Conservation (phyloP, 2,113 vertebrate species). For the Cynocephalus volans region DNA sequence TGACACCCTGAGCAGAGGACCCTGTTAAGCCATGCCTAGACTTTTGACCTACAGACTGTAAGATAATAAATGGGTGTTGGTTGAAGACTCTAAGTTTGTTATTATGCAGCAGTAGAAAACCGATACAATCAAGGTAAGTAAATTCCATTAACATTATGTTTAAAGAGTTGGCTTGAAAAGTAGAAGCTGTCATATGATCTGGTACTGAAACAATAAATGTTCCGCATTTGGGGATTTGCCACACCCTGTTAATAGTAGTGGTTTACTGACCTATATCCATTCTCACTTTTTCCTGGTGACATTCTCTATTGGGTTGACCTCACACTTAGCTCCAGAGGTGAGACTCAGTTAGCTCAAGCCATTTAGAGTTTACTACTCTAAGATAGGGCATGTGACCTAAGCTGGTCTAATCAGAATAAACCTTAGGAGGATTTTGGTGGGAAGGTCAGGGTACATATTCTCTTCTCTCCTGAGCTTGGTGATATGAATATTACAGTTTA, state of each 20-base stretch:
- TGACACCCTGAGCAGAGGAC: background rate
- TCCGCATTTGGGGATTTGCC: background rate
- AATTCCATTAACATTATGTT: background rate
- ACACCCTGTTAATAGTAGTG: background rate
- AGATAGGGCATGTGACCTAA: background rate
- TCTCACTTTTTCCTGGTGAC: background rate
- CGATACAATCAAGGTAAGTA: background rate
- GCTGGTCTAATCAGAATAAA: background rate
- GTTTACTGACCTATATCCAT: background rate
- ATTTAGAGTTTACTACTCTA: background rate
- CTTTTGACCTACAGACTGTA: background rate
- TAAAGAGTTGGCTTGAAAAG: slow-evolving; percentile 12
- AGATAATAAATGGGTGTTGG: background rate
- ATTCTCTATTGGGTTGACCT: background rate
- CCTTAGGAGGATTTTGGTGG: background rate
- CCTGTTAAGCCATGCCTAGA: background rate
- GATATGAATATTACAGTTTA: background rate
- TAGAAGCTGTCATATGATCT: slow-evolving; percentile 4
- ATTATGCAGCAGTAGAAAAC: background rate
- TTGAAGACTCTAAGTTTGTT: slow-evolving; percentile 42
- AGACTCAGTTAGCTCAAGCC: background rate
- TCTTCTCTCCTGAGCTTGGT: background rate
- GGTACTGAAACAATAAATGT: background rate
- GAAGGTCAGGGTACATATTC: background rate
- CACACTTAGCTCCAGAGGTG: background rate